These are phyloP conservation scores for Orientallactaga sibirica DNA, from an alignment of 2,797 vertebrate species.

Conservation along the genomic window DNA sequence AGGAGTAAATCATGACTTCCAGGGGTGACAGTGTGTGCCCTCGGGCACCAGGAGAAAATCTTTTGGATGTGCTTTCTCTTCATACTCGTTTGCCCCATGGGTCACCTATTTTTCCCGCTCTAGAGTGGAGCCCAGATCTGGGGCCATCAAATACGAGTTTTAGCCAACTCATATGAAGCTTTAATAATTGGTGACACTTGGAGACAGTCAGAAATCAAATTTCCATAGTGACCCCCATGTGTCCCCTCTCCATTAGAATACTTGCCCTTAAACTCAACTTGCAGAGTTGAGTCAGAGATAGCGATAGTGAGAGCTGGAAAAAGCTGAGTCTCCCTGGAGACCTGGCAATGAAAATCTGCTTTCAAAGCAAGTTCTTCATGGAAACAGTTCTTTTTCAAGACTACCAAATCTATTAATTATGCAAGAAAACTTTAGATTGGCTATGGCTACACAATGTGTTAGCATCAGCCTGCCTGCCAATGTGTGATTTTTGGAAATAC, in stretches of 20 bases:
- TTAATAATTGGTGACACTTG: slow-evolving; percentile 66
- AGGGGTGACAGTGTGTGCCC: background rate
- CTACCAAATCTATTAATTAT: slow-evolving; percentile 80
- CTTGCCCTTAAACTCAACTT: slow-evolving; percentile 82
- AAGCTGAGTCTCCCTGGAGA: slow-evolving; percentile 81
- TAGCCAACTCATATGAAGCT: slow-evolving; percentile 62
- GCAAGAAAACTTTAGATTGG: slow-evolving; percentile 81
- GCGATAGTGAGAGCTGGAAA: slow-evolving; percentile 85
- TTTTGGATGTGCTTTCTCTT: background rate
- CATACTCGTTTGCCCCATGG: background rate
- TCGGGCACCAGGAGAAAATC: background rate
- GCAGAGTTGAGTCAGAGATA: slow-evolving; percentile 87
- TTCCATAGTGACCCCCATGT: slow-evolving; percentile 79
- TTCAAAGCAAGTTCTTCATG: slow-evolving; percentile 87
- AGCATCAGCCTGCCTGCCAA: slow-evolving; percentile 76
- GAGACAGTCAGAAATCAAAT: slow-evolving; percentile 83
- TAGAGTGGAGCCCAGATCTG: slow-evolving; percentile 28
- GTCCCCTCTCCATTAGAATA: slow-evolving; percentile 65
- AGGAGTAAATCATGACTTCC: slow-evolving; percentile 46
- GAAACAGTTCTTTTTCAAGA: slow-evolving; percentile 84
- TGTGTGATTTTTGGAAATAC: slow-evolving; percentile 83
- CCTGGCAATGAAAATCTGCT: slow-evolving; percentile 84
- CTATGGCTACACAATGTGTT: slow-evolving; percentile 79
- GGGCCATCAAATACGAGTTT: slow-evolving; percentile 50
- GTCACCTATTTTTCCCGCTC: background rate